These are phyloP conservation scores for Dromiciops gliroides DNA, from an alignment of 2,113 vertebrate genomes.

Conservation along the genomic window DNA sequence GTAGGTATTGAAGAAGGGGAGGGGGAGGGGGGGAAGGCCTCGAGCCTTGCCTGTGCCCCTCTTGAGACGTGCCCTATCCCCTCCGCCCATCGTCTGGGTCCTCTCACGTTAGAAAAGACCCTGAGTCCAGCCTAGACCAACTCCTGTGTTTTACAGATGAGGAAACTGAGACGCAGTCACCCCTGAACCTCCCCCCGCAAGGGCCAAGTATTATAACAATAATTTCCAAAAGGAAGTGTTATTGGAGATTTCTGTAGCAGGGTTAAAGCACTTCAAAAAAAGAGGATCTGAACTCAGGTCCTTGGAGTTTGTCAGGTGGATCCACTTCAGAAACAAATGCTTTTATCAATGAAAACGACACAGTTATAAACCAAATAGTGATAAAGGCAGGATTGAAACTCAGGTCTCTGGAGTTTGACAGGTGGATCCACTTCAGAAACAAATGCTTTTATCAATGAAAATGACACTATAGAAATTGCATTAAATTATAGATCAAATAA, in stretches of 20 bases:
- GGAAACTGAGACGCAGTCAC: background rate
- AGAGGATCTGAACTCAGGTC: background rate
- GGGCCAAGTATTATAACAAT: background rate
- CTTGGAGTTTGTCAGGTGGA: background rate
- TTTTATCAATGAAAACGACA: background rate
- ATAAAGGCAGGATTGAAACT: background rate
- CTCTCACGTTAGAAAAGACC: too few species aligned
- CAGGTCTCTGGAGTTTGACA: background rate
- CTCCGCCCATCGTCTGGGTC: too few species aligned
- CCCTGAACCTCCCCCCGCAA: background rate
- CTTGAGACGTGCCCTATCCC: background rate
- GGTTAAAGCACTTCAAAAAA: too few species aligned
- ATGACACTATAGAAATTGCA: background rate
- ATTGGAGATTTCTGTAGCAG: too few species aligned
- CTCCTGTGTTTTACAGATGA: background rate
- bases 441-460: background rate
- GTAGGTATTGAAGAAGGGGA: background rate
- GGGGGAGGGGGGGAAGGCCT: background rate
- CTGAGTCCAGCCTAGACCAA: too few species aligned
- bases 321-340: background rate
- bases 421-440: background rate
- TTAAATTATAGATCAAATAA: background rate
- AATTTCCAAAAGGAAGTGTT: background rate
- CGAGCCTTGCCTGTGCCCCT: background rate
- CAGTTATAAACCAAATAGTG: background rate